A percentile compares a stretch with the other conserved stretches of the same genome.
Conservation (phyloP, 1,140 invertebrate genomes). For the Homarus americanus region DNA sequence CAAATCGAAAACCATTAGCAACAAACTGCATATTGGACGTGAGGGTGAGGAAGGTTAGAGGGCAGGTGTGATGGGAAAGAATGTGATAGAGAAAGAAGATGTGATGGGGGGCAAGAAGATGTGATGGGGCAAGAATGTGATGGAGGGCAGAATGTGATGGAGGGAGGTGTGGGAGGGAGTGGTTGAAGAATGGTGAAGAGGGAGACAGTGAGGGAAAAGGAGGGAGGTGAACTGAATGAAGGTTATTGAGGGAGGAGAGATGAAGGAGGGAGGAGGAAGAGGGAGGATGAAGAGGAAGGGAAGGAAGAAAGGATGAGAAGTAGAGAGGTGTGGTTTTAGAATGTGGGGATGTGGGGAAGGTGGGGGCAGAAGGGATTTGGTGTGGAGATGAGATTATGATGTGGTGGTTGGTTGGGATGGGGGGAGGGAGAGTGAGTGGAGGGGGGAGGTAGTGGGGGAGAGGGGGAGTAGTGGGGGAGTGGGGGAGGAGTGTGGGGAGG, state of each 20-base stretch:
- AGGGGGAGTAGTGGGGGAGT: slow-evolving; percentile 16
- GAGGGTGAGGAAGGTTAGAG: too few relatives aligned
- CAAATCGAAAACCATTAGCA: too few relatives aligned
- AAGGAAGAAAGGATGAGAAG: neutral
- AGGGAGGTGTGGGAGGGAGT: slow-evolving; percentile 17
- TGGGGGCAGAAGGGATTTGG: too few relatives aligned
- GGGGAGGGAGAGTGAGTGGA: neutral
- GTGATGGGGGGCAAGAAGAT: too few relatives aligned
- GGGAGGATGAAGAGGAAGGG: neutral
- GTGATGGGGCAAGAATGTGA: too few relatives aligned
- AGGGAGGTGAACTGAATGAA: neutral
- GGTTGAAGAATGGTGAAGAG: slow-evolving; percentile 16
- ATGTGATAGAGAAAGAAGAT: too few relatives aligned
- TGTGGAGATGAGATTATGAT: neutral
- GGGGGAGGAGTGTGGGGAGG: slow-evolving; percentile 31
- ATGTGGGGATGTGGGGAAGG: neutral
- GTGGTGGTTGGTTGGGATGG: neutral
- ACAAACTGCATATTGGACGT: too few relatives aligned
- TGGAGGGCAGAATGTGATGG: too few relatives aligned
- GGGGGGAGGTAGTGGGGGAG: neutral
- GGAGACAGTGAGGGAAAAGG: neutral
- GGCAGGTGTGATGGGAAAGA: too few relatives aligned
- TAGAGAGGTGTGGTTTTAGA: neutral
- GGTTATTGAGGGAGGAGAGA: neutral
- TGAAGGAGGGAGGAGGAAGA: neutral